Evolutionary conservation across 2,113 vertebrate species (phyloP), one percentile per base, ranked within the genome.

Genomic region (Malurus cyaneus): DNA sequence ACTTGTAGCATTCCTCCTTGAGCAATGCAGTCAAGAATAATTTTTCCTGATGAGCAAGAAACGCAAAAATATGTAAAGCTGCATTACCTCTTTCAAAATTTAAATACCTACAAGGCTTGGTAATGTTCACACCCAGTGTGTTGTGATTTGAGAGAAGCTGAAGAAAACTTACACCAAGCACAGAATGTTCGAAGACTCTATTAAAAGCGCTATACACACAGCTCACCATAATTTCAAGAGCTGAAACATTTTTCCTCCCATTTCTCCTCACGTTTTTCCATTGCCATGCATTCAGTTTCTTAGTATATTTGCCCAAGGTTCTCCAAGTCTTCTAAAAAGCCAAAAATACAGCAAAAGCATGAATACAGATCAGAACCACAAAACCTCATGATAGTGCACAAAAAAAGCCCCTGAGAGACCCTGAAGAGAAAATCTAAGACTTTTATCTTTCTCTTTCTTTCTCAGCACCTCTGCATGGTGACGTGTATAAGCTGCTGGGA

Each of bases 81-180:
- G 89, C 65, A 25, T 84, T 90, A 96, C 31, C 14, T 59, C 95
- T 96, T 94, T 88, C 76, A 94, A 88, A 94, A 96, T 78, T 92
- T 93, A 78, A 88, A 92, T 93, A 96, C 91, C 92, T 90, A 73
- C 62, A 83, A 86, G 88, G 79, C 84, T 82, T 61, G 69, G 94
- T 96, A 92, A 96, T 26, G 26, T 85, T 95, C 81, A 74, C 73
- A 89, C 36, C 54, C 54, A 54, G 76, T n/a, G 61, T 85, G 23
- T 28, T 86, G 29, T 32, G 64, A 94, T 69, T 91, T 97, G 53
- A 89, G 83, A 96, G 82, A 62, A 96, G 77, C 84, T 85, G 87
- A 80, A 87, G 89, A 93, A 95, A 97, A 92, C 70, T 86, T 80
- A 86, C 89, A 94, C 69, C 32, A 78, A 88, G 50, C 70, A 88